These are phyloP conservation scores for Beris chalybata DNA, from an alignment of 2,888 invertebrate species.

Conservation along the genomic window DNA sequence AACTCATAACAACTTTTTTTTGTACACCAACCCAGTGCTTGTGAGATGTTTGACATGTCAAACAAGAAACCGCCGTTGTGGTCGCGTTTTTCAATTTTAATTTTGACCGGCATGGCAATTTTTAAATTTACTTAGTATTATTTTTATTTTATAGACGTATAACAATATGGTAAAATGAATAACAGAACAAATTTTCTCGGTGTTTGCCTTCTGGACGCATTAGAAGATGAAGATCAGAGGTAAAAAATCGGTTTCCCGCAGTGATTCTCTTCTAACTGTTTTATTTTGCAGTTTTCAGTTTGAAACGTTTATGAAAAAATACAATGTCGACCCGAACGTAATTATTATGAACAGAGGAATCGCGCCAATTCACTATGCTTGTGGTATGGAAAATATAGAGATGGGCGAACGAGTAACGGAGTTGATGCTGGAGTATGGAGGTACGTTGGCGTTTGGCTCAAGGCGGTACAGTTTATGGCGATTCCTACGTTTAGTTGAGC, in stretches of 20 bases:
- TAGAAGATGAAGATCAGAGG: constrained; percentile 53
- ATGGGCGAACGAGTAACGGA: constrained; percentile 67
- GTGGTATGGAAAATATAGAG: constrained; percentile 68
- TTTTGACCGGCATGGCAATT: too few relatives aligned
- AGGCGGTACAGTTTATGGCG: neutral
- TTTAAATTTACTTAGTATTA: too few relatives aligned
- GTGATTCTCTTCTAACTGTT: constrained; percentile 37
- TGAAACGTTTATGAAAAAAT: constrained; percentile 47
- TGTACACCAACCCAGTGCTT: too few relatives aligned
- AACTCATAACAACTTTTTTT: too few relatives aligned
- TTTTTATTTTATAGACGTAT: too few relatives aligned
- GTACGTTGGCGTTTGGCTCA: constrained; percentile 50
- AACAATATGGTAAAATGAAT: too few relatives aligned
- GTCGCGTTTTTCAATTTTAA: too few relatives aligned
- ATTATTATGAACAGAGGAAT: constrained; percentile 72
- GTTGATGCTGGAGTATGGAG: constrained; percentile 69
- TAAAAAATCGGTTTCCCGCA: constrained; percentile 30
- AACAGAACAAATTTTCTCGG: constrained; percentile 47
- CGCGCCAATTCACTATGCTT: constrained; percentile 74
- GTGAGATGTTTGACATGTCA: too few relatives aligned
- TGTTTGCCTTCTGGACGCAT: constrained; percentile 51
- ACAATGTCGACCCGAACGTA: constrained; percentile 67
- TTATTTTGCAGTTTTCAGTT: constrained; percentile 27
- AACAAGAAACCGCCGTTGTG: too few relatives aligned
- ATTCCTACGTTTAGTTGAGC: too few relatives aligned